Base-by-base conservation (phyloP, 2,888 invertebrate genomes). In the Dermolepida albohirtum region DNA sequence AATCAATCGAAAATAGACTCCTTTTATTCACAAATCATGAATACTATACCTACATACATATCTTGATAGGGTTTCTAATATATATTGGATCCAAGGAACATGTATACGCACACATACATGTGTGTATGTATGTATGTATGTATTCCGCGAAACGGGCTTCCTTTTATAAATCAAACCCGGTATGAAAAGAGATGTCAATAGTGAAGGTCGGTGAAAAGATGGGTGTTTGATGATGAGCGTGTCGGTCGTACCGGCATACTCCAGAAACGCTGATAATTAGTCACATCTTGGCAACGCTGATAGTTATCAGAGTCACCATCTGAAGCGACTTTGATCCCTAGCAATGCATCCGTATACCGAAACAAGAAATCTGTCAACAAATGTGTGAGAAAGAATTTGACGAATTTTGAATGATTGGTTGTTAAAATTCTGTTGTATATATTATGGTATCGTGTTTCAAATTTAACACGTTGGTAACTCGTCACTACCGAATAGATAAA, bases 271-370 rank as follows among this genome's bases (percentile, higher is more conserved):
- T 17, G 34, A 17, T 49, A 47, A 49, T 49, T 49, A 49, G 49
- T 49, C 49, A 49, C 17, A 49, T 49, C 17, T 49, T 49, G 22
- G 11, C 49, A 17, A 11, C 17, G n/a, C 0, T 49, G 49, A 22
- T 49, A 22, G 49, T 49, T 17, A 49, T 49, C 47, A 14, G 10
- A 49, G 8, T 49, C 47, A 49, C 47, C 47, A 49, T 49, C 47
- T 49, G 47, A 49, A 17, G 22, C 22, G 49, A 2, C n/a, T 49
- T 49, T 49, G 49, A 49, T 49, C 49, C 16, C 22, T 49, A 10
- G 8, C 12, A 49, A 17, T 17, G n/a, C 16, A 7, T n/a, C 22
- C 49, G 49, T 10, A 34, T 34, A 34, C 34, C 6, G 1, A 34
- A 34, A 14, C 17, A 49, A 16, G 10, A 22, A 49, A 49, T 49